These are phyloP conservation scores for Folsomia manolachei DNA, from an alignment of 2,888 invertebrate genomes.

Conservation along the genomic window DNA sequence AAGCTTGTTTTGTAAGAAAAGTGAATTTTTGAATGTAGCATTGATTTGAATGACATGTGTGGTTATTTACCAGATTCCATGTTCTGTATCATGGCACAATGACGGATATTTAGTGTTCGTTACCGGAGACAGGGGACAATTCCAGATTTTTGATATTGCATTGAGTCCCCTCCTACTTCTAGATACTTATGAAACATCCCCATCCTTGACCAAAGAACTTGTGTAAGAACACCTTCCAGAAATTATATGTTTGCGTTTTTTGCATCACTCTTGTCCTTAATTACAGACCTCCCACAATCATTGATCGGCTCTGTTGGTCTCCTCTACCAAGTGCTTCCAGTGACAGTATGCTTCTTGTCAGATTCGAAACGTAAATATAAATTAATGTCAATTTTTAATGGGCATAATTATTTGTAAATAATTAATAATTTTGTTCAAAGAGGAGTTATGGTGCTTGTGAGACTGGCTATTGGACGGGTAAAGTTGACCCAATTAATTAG, in stretches of 20 bases:
- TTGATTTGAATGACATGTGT: too few relatives aligned
- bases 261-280: background rate
- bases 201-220: conserved; percentile 43
- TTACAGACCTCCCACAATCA: conserved; percentile 34
- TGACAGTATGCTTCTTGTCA: conserved; percentile 42
- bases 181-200: conserved; percentile 34
- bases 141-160: conserved; percentile 49
- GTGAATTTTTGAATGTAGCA: background rate
- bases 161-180: conserved; percentile 45
- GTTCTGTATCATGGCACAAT: conserved; percentile 45
- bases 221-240: conserved; percentile 26
- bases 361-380: conserved; percentile 42
- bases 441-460: conserved; percentile 39
- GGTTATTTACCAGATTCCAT: conserved; percentile 35
- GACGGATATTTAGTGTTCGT: conserved; percentile 42
- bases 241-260: background rate
- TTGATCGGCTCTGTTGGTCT: conserved; percentile 42
- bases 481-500: conserved; percentile 21
- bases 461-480: conserved; percentile 40
- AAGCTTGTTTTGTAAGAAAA: conserved; percentile 46
- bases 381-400: background rate
- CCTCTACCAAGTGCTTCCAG: conserved; percentile 30
- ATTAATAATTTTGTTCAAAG: conserved; percentile 22
- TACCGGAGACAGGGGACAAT: conserved; percentile 44
- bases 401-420: conserved; percentile 4